phyloP scores from a whole-genome alignment of 2,797 vertebrate genomes.

The Synanceia verrucosa region DNA sequence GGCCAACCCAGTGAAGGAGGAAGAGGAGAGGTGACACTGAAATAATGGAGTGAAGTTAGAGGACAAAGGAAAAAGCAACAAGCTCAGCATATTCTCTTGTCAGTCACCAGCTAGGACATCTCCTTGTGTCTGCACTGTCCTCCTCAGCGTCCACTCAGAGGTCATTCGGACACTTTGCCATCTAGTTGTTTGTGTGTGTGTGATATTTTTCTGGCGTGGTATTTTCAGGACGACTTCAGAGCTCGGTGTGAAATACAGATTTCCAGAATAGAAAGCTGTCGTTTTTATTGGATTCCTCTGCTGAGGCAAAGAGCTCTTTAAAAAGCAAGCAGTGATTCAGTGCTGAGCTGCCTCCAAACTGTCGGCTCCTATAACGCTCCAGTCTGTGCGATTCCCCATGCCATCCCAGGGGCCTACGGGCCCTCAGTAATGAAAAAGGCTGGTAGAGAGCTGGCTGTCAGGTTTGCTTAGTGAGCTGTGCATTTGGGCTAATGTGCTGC shows the following conservation, averaged over 20 bases:
- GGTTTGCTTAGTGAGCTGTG: slow-evolving; percentile 78
- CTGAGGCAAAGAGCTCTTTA: slow-evolving; percentile 52
- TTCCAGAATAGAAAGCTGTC: slow-evolving; percentile 50
- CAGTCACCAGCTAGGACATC: slow-evolving; percentile 52
- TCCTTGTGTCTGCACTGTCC: slow-evolving; percentile 33
- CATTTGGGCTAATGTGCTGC: slow-evolving; percentile 80
- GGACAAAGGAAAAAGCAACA: slow-evolving; percentile 62
- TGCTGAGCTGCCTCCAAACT: slow-evolving; percentile 76
- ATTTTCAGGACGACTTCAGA: slow-evolving; percentile 15
- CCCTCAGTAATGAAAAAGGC: slow-evolving; percentile 81
- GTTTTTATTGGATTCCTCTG: slow-evolving; percentile 51
- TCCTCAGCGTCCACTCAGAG: slow-evolving; percentile 41
- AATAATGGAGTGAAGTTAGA: slow-evolving; percentile 74
- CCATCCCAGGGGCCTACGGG: slow-evolving; percentile 77
- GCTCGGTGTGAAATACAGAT: slow-evolving; percentile 41
- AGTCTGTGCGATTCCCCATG: slow-evolving; percentile 72
- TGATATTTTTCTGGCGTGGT: slow-evolving; percentile 12
- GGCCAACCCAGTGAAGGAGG: slow-evolving; percentile 52
- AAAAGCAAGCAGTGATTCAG: slow-evolving; percentile 78
- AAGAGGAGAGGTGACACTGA: slow-evolving; percentile 62
- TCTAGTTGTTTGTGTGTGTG: slow-evolving; percentile 2
- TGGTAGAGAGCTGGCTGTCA: slow-evolving; percentile 81
- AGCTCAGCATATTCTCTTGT: slow-evolving; percentile 66
- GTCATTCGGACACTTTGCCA: slow-evolving; percentile 21
- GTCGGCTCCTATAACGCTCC: slow-evolving; percentile 78